Evolutionary conservation across 1,140 invertebrate genomes (phyloP), one percentile per base, ranked within the genome.

Genomic region (Panulirus ornatus): DNA sequence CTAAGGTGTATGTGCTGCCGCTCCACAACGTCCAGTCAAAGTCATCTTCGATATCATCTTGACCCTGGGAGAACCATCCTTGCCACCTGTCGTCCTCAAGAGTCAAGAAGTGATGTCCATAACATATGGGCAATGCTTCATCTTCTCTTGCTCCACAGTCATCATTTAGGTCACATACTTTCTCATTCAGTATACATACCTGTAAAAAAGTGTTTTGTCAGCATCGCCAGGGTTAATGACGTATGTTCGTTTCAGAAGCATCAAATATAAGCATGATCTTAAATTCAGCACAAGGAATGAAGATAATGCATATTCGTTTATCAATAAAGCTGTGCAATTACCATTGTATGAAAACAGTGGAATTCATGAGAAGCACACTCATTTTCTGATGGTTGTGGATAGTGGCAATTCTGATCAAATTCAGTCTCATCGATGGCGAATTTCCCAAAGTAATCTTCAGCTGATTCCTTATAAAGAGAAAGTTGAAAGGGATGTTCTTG

Each of bases 121-220:
- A 6, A 47, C 88, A 90, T 14, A 5, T 36, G 27, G 3, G 19
- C 11, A 16, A 1, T 22, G 11, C 38, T 51, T 90, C 88, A 44
- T 90, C 88, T 38, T 90, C 88, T 27, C 51, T 40, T 40, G 58
- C 40, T 47, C 88, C 88, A 54, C 88, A 90, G 40, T 90, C 88
- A 36, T 90, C 88, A 51, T n/a, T 84, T 63, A 79, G 14, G 38
- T 90, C 88, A 81, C 88, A 90, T 8, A 90, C 30, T 9, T 70
- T 84, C 9, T 84, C 73, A 22, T 38, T n/a, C 34, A 34, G 2
- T 6, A 90, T 71, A 79, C 88, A 90, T 3, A 90, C 75, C 88
- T 90, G 54, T 42, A 47, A 38, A 66, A 27, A 66, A 66, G n/a
- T n/a, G n/a, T n/a, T n/a, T n/a, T n/a, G n/a, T n/a, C n/a, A n/a